phyloP scores from a whole-genome alignment of 1,140 invertebrate genomes.

The Drosophila kepulauana region DNA sequence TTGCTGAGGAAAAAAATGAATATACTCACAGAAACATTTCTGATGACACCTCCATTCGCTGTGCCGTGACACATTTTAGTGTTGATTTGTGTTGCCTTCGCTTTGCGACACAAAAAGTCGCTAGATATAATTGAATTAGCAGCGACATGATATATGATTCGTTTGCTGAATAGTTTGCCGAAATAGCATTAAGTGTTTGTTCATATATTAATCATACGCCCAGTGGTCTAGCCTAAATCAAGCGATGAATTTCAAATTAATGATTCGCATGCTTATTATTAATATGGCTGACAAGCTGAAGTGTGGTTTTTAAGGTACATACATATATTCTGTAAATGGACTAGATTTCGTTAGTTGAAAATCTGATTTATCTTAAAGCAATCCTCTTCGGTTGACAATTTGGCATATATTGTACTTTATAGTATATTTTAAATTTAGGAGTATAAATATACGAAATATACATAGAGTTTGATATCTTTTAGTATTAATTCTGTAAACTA shows the following conservation, averaged over 20 bases:
- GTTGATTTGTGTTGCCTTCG: conserved; percentile 47
- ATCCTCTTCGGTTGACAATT: too few relatives aligned
- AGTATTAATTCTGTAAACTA: too few relatives aligned
- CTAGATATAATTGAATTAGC: conserved; percentile 69
- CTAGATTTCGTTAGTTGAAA: neutral
- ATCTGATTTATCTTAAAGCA: too few relatives aligned
- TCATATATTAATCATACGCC: conserved; percentile 67
- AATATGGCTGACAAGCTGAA: neutral
- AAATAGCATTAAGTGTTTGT: conserved; percentile 11
- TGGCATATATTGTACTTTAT: too few relatives aligned
- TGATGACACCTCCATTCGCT: neutral
- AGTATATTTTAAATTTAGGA: too few relatives aligned
- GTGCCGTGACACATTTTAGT: conserved; percentile 1
- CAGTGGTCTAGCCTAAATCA: conserved; percentile 13
- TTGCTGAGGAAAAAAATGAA: neutral
- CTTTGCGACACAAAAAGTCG: conserved; percentile 50
- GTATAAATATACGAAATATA: too few relatives aligned
- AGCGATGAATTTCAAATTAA: conserved; percentile 2
- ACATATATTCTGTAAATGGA: neutral
- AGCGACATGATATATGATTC: conserved; percentile 59
- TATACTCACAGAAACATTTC: neutral
- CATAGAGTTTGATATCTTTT: too few relatives aligned
- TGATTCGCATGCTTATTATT: neutral
- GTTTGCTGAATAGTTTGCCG: conserved; percentile 20
- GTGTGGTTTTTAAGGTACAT: neutral